Evolutionary conservation across 2,113 vertebrate genomes (phyloP), one percentile per base, ranked within the genome.

Genomic region (Myotis brandtii): DNA sequence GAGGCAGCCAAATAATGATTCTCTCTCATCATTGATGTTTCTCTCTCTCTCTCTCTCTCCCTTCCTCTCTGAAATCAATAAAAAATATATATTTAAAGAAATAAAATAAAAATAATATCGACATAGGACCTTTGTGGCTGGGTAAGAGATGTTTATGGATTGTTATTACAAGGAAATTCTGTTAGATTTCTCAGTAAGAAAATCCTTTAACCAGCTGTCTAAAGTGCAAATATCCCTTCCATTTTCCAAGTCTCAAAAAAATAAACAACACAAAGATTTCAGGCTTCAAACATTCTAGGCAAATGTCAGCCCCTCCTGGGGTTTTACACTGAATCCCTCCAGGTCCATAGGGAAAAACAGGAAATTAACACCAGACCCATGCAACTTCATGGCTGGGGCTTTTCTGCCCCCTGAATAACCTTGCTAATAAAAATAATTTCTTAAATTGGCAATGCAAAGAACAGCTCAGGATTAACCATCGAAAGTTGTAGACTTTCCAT

Each of bases 201-300:
- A 96, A 82, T 93, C 27, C 43, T 90, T 94, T 66, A 92, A 82
- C 37, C n/a, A 87, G 9, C 34, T 91, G 37, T 80, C 43, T 82
- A 54, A 37, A 93, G 84, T 97, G 37, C 96, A 92, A 98, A 91
- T 69, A 95, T n/a, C 93, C 66, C 85, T 97, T 97, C 34, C 67
- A 92, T 80, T 88, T 95, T 37, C 73, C 27, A 89, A 83, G 52
- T 80, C 67, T 90, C 86, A 90, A 88, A 94, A 95, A 95, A 86
- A 92, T 79, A 91, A 87, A 85, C 34, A 62, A 88, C 56, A 56
- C 76, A 54, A 90, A 94, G 84, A 95, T 88, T 97, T 97, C 95
- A 96, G 96, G 81, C 50, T 91, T 95, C 76, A 96, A 96, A 97
- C 81, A 89, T 87, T 97, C 32, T 17, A 94, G 43, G 94, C 59